Evolutionary conservation across 2,797 vertebrate genomes (phyloP), one percentile per base, ranked within the genome.

Genomic region (Diplodus puntazzo): DNA sequence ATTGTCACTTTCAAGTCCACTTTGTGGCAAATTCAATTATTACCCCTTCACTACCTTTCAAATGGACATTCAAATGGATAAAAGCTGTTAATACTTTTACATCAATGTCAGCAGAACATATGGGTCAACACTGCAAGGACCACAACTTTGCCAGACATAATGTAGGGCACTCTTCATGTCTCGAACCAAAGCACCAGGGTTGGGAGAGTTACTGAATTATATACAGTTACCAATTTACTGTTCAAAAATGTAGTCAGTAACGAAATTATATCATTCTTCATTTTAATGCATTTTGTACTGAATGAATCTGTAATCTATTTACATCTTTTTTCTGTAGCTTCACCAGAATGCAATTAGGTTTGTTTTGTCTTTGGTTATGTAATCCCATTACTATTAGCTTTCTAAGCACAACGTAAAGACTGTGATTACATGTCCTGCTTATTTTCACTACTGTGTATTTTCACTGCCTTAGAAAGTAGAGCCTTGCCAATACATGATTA

Each of bases 401-500:
- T 34, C 34, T 45, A 50, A 25, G n/a, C 9, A 61, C 1, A 12
- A 48, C 57, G 60, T 75, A 23, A 79, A 79, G 63, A 18, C 54
- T 60, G 58, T 64, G 58, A 59, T 62, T 67, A 34, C 20, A 42
- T 27, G 21, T 25, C 20, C 52, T 14, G 8, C 5, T 27, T 53
- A 39, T 69, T 72, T 50, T 17, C 18, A 21, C 20, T 3, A n/a
- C 30, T 27, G 11, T 43, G 55, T 70, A 60, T 49, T 64, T 68
- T 52, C 25, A 23, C 46, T 55, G 21, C n/a, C 14, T 27, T 73
- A 21, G 63, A 62, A 57, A 49, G 23, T 50, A 17, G 17, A 46
- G 16, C 45, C 45, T 5, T 46, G 14, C 14, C 45, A 39, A 39
- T 39, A 10, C 39, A 10, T 11, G 39, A 39, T 39, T 39, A 39